phyloP scores from a whole-genome alignment of 2,113 vertebrate genomes.

The Tauraco erythrolophus region DNA sequence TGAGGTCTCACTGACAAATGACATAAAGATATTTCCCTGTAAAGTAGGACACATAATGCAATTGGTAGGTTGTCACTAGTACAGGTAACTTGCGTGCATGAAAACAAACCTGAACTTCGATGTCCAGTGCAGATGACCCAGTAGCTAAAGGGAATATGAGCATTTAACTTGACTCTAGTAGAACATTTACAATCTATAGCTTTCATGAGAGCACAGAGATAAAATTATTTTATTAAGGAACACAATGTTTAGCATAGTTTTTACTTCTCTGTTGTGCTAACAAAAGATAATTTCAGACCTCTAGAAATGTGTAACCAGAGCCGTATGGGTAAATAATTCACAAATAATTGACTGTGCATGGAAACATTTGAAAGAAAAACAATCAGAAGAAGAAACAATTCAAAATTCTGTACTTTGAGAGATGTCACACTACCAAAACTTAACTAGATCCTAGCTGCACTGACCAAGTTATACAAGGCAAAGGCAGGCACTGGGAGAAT shows the following conservation, averaged over 20 bases:
- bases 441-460: background rate
- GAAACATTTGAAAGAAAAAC: background rate
- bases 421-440: background rate
- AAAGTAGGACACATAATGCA: background rate
- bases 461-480: too few relatives aligned
- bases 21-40: background rate
- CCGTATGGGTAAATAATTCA: background rate
- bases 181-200: background rate
- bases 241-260: background rate
- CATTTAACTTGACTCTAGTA: background rate
- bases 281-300: background rate
- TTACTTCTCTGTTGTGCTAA: background rate
- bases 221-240: background rate
- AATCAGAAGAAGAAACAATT: background rate
- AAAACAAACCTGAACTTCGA: background rate
- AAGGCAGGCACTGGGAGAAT: too few relatives aligned
- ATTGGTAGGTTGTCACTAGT: background rate
- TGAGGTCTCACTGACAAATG: background rate
- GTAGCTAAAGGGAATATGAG: background rate
- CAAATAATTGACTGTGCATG: background rate
- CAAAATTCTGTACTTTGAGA: background rate
- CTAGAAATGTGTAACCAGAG: background rate
- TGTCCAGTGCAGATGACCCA: background rate
- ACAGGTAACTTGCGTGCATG: fast-evolving
- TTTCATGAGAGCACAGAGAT: background rate